These are phyloP conservation scores for Phaethon lepturus DNA, from an alignment of 2,113 vertebrate species.

Conservation along the genomic window DNA sequence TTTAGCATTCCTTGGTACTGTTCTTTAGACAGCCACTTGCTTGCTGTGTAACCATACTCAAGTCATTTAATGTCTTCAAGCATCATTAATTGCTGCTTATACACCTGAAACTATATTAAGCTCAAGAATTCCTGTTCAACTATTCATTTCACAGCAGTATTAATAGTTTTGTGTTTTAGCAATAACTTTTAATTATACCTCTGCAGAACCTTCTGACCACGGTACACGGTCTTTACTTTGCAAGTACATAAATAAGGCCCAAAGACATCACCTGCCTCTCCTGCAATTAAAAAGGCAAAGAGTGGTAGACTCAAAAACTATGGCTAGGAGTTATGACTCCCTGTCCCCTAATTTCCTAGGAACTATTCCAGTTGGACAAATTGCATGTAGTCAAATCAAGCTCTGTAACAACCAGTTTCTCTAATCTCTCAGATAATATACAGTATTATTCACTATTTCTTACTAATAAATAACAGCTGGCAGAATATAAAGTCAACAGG, in stretches of 20 bases:
- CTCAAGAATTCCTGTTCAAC: background rate
- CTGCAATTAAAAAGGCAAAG: background rate
- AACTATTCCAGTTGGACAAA: background rate
- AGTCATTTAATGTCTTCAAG: constrained; percentile 3
- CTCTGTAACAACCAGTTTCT: background rate
- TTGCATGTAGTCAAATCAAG: background rate
- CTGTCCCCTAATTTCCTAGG: background rate
- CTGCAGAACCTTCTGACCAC: background rate
- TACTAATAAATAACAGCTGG: constrained; percentile 7
- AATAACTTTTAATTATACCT: background rate
- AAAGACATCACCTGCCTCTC: background rate
- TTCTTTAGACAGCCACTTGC: background rate
- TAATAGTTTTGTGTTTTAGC: constrained; percentile 7
- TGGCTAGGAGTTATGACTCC: background rate
- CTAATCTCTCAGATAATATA: background rate
- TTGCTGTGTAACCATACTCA: background rate
- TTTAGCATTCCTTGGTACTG: background rate
- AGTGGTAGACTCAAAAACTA: background rate
- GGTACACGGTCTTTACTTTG: background rate
- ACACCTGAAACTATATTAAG: constrained; percentile 11
- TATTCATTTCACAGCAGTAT: background rate
- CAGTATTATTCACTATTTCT: background rate
- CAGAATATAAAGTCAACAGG: background rate
- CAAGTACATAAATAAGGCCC: background rate
- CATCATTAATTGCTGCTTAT: constrained; percentile 20